phyloP scores from a whole-genome alignment of 2,113 vertebrate species.

The Chascanopsetta lugubris region DNA sequence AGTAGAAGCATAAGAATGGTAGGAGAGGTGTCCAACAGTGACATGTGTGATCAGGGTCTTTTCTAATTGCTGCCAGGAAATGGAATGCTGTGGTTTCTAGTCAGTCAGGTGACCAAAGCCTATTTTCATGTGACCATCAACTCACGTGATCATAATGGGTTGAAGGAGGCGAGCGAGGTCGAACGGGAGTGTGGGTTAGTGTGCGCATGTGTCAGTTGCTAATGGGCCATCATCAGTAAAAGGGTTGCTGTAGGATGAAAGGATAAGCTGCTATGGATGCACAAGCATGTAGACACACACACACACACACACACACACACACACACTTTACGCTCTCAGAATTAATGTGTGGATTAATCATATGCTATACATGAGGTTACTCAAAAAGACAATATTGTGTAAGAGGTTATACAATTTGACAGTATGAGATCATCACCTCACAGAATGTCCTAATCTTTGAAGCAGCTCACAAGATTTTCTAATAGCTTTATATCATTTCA shows the following conservation, averaged over 20 bases:
- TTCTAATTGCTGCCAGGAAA: conserved; percentile 76
- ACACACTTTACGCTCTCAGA: conserved; percentile 40
- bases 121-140: conserved; percentile 53
- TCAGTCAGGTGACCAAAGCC: conserved; percentile 64
- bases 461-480: conserved; percentile 49
- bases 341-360: conserved; percentile 45
- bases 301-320: conserved; percentile 28
- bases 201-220: conserved; percentile 43
- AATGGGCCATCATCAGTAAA: conserved; percentile 64
- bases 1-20: background rate
- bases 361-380: conserved; percentile 55
- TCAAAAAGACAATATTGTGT: background rate
- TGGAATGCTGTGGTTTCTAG: conserved; percentile 58
- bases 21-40: conserved; percentile 49
- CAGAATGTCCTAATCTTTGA: conserved; percentile 51
- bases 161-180: background rate
- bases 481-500: conserved; percentile 37
- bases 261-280: conserved; percentile 49
- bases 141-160: conserved; percentile 45
- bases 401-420: conserved; percentile 53
- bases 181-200: conserved; percentile 1
- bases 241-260: conserved; percentile 48
- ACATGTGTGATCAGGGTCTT: conserved; percentile 63
- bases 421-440: conserved; percentile 63
- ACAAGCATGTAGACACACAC: conserved; percentile 14